Evolutionary conservation across 2,888 invertebrate genomes (phyloP), one percentile per base, ranked within the genome.

Genomic region (Dolichopus griseipennis): DNA sequence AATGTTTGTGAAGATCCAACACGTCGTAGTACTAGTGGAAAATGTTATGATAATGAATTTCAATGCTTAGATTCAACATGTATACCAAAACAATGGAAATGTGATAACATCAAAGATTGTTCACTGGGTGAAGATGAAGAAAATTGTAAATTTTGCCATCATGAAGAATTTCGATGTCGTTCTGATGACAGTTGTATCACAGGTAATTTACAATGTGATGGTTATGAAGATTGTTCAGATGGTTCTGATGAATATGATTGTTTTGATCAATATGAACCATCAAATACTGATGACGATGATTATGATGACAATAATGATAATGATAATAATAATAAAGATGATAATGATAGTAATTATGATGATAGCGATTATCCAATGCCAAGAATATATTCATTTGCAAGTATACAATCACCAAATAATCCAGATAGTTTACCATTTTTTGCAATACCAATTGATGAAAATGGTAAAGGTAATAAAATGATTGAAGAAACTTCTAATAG

Each of bases 211-310:
- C 79, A 85, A 65, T 89, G 89, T 74, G 88, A 89, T 72, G 85
- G 85, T 2, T 84, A 84, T 18, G 78, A 78, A 1, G 89, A 89
- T 75, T 89, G 89, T 71, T 79, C 83, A 5, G 84, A 83, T 70
- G 87, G 85, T 1, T 87, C 88, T 37, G 89, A 89, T 72, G 89
- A 89, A 74, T 76, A 79, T 2, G 79, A 83, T 63, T 89, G 88
- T 73, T 76, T 52, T 2, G 52, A 52, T 52, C 27, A 27, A 27
- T 52, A 52, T 52, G 52, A 52, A 12, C 52, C 52, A 15, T 18
- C 52, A 18, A 52, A 52, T 52, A n/a, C 15, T 52, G 52, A 52
- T 52, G 18, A 52, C 18, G 18, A 52, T 52, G 52, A 52, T 52
- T 9, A 52, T 52, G 52, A 52, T 18, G 18, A 18, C 18, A 18